These are phyloP conservation scores for Triplophysa tibetana DNA, from an alignment of 2,113 vertebrate genomes.

Conservation along the genomic window DNA sequence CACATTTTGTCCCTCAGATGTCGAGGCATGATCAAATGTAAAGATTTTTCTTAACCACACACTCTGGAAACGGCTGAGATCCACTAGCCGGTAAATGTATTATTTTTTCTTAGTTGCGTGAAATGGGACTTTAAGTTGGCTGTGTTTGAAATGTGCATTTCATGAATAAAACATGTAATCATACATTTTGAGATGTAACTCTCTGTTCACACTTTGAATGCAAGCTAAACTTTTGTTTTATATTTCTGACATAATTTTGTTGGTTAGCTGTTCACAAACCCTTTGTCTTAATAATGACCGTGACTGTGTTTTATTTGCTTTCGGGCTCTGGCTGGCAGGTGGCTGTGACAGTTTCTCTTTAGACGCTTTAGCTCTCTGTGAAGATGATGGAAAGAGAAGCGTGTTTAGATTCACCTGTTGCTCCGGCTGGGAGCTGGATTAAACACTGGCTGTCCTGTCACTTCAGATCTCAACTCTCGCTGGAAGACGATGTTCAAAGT, in stretches of 20 bases:
- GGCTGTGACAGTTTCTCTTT: not conserved
- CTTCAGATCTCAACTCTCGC: not conserved
- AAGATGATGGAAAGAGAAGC: conserved; percentile 47
- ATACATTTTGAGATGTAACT: too few relatives aligned
- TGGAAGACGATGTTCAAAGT: not conserved
- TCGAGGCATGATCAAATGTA: too few relatives aligned
- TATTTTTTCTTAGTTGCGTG: too few relatives aligned
- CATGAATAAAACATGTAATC: too few relatives aligned
- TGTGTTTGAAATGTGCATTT: too few relatives aligned
- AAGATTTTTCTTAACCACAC: too few relatives aligned
- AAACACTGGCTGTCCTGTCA: conserved; percentile 47
- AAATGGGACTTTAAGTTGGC: too few relatives aligned
- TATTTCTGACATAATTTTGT: not conserved
- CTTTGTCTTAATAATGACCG: not conserved
- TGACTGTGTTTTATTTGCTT: conserved; percentile 4
- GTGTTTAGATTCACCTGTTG: not conserved
- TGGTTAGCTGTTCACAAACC: not conserved
- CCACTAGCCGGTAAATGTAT: too few relatives aligned
- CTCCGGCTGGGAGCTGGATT: conserved; percentile 31
- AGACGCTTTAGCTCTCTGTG: not conserved
- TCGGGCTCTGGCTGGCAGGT: conserved; percentile 1
- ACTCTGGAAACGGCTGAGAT: too few relatives aligned
- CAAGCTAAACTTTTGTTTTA: too few relatives aligned
- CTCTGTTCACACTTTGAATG: too few relatives aligned
- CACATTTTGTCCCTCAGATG: too few relatives aligned